Conservation (phyloP, 1,140 invertebrate species). For the Coboldia fuscipes region DNA sequence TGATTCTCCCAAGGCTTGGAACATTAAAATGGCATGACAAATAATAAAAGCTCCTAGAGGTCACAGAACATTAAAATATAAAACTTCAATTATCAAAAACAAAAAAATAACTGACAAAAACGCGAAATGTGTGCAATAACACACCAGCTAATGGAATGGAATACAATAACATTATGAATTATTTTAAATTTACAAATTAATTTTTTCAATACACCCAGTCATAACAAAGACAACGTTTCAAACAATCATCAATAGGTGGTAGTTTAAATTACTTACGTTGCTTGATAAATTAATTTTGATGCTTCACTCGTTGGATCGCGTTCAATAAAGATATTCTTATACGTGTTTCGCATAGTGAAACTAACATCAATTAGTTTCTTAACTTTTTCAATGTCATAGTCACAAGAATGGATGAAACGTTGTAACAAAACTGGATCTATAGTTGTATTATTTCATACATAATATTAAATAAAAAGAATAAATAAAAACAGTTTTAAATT, state of each 20-base stretch:
- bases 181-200: background rate
- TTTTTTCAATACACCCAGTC: background rate
- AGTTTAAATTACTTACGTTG: constrained; percentile 23
- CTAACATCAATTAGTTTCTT: constrained; percentile 37
- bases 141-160: background rate
- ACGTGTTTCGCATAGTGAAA: constrained; percentile 34
- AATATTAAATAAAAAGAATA: no score
- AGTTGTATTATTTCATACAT: constrained; percentile 7
- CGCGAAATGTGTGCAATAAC: background rate
- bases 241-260: background rate
- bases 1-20: no score
- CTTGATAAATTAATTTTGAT: constrained; percentile 27
- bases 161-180: background rate
- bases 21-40: no score
- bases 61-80: no score
- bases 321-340: constrained; percentile 38
- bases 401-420: constrained; percentile 26
- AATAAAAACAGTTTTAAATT: no score
- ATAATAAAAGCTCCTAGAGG: no score
- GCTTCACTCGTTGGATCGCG: constrained; percentile 31
- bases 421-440: constrained; percentile 29
- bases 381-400: constrained; percentile 27
- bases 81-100: background rate
- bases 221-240: background rate
- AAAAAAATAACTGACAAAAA: background rate